Evolutionary conservation across 2,113 vertebrate genomes (phyloP), one percentile per base, ranked within the genome.

Genomic region (Puma concolor): DNA sequence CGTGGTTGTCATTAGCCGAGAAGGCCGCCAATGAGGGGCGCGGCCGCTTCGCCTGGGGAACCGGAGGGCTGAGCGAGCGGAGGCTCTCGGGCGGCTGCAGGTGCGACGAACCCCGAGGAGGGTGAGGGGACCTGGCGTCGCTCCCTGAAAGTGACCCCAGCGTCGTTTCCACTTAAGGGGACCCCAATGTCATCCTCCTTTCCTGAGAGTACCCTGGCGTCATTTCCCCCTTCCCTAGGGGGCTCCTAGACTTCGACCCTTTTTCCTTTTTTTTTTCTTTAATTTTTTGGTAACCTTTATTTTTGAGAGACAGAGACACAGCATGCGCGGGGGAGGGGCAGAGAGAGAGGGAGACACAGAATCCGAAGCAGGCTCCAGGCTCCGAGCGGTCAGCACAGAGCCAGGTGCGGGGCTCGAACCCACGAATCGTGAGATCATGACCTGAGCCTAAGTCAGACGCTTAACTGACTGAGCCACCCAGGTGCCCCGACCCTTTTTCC

Each of bases 61-160:
- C 41, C 9, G 0, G 13, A 36, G 8, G 11, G 31, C 84, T 7
- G 66, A 11, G 25, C 4, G 4, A n/a, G 10, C 19, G 0, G 60
- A 29, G 41, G 50, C 4, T 3, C 33, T 44, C 25, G 1, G 15
- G 1, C 44, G 0, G 2, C 3, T 0, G 33, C 52, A 4, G 54
- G 33, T n/a, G 50, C 21, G 21, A 50, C 4, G 11, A 11, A 10
- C 23, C 19, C 64, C 0, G 17, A 17, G 50, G 31, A 14, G 1
- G 33, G 4, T 13, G 36, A 92, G 63, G n/a, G 31, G 41, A 57
- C 29, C 54, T 21, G 29, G 52, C 14, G 16, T 71, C 69, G n/a
- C 19, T 66, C 27, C 19, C 36, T 92, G n/a, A 69, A 27, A 82
- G 60, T 8, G 69, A 87, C 57, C 33, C 38, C 72, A 52, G 41